phyloP scores from a whole-genome alignment of 1,140 invertebrate genomes.

The Drosophila sp. region DNA sequence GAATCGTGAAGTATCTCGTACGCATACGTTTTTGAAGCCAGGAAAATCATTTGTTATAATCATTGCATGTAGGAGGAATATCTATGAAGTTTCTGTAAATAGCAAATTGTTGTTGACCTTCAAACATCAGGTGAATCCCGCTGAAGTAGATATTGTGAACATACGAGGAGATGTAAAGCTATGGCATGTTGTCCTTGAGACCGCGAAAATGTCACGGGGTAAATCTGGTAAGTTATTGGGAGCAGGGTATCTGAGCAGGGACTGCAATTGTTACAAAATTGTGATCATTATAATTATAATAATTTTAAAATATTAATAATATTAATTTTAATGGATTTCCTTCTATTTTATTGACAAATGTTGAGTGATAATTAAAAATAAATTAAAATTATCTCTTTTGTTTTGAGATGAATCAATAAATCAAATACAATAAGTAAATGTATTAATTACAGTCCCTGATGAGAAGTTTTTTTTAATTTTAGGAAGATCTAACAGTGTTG shows the following conservation, averaged over 20 bases:
- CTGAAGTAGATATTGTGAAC: constrained; percentile 79
- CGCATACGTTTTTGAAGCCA: constrained; percentile 80
- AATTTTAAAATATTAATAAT: too few relatives aligned
- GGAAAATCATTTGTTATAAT: constrained; percentile 80
- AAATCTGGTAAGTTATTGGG: constrained; percentile 17
- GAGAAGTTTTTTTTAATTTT: too few relatives aligned
- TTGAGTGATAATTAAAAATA: too few relatives aligned
- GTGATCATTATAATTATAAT: too few relatives aligned
- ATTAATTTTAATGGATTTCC: too few relatives aligned
- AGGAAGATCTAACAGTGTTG: neutral
- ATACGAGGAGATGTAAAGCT: constrained; percentile 84
- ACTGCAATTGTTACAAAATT: too few relatives aligned
- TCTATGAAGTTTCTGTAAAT: constrained; percentile 84
- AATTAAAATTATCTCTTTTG: too few relatives aligned
- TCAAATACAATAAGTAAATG: too few relatives aligned
- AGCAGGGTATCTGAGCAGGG: too few relatives aligned
- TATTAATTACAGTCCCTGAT: too few relatives aligned
- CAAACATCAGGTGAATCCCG: constrained; percentile 64
- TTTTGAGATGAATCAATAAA: neutral
- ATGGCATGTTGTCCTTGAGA: constrained; percentile 58
- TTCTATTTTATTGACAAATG: too few relatives aligned
- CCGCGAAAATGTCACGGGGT: neutral
- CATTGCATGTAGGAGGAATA: constrained; percentile 65
- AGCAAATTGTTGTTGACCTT: constrained; percentile 78
- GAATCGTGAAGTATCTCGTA: constrained; percentile 75